These are phyloP conservation scores for Shinisaurus crocodilurus DNA, from an alignment of 2,113 vertebrate genomes.

Conservation along the genomic window DNA sequence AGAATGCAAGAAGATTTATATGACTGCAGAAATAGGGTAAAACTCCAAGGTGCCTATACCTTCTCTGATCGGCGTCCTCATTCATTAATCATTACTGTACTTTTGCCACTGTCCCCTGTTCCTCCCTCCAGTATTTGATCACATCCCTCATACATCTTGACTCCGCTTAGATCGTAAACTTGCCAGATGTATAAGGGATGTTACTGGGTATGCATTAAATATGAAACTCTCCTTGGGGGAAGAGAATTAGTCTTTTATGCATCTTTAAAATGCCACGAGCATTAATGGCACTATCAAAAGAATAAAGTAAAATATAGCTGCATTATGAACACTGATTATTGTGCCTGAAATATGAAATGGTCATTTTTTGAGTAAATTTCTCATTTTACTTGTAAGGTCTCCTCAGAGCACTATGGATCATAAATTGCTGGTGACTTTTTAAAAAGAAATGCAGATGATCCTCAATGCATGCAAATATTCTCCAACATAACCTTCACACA, in stretches of 20 bases:
- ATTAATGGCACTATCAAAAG: background rate
- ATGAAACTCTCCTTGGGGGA: conserved; percentile 21
- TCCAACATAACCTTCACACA: conserved; percentile 9
- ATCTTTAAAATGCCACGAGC: conserved; percentile 10
- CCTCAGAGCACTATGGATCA: background rate
- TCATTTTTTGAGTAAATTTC: background rate
- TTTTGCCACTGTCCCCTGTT: conserved; percentile 11
- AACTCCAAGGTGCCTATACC: background rate
- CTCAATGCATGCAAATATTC: background rate
- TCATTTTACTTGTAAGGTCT: background rate
- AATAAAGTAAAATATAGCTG: conserved; percentile 10
- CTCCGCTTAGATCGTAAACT: conserved; percentile 38
- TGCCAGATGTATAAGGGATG: conserved; percentile 6
- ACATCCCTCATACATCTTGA: fast-evolving
- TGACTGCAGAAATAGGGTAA: background rate
- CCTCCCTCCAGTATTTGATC: conserved; percentile 18
- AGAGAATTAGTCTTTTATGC: conserved; percentile 6
- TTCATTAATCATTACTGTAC: background rate
- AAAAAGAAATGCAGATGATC: background rate
- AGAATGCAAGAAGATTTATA: conserved; percentile 17
- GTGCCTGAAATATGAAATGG: fast-evolving
- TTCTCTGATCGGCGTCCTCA: background rate
- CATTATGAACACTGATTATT: background rate
- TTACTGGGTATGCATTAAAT: background rate
- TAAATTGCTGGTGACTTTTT: conserved; percentile 4